Base-by-base conservation (phyloP, 23 tunicate species). In the Clavelina lepadiformis region DNA sequence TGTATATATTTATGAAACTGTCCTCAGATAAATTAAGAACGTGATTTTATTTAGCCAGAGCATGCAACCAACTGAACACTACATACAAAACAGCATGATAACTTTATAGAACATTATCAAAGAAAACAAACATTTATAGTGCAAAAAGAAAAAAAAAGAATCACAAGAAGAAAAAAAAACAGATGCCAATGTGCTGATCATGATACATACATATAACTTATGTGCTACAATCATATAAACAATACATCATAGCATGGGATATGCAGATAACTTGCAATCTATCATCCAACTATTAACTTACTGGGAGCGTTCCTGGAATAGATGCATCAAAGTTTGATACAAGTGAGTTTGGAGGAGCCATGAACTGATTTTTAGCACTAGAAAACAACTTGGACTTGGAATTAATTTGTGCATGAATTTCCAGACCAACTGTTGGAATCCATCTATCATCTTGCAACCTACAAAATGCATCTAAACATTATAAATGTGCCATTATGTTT, bases 241-340 rank as follows among this genome's bases (percentile, higher is more conserved):
- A 44, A 11, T 11, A 44, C 15, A 11, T 7, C 19, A n/a, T n/a
- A n/a, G n/a, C n/a, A n/a, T n/a, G n/a, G n/a, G n/a, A n/a, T n/a
- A n/a, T n/a, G n/a, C n/a, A n/a, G n/a, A n/a, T n/a, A n/a, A n/a
- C n/a, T n/a, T n/a, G n/a, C n/a, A n/a, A 44, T n/a, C n/a, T n/a
- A n/a, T n/a, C n/a, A n/a, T n/a, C n/a, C n/a, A n/a, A n/a, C n/a
- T n/a, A n/a, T n/a, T 15, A 26, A 35, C 85, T 65, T 52, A 88
- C 97, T 4, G 97, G 97, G 32, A 89, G 37, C 20, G 97, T 81
- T 31, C 97, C 97, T 20, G 97, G 97, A 30, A 89, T 35, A 0
- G 97, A 60, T 19, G 97, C 97, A 75, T 89, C 97, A 70, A 75
- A 81, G 29, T 75, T 55, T 28, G 97, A 75, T 34, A 89, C 97